Percentiles rank a stretch among this genome's conserved stretches.
Conservation (phyloP, 1,140 invertebrate species). For the Phortica variegata region DNA sequence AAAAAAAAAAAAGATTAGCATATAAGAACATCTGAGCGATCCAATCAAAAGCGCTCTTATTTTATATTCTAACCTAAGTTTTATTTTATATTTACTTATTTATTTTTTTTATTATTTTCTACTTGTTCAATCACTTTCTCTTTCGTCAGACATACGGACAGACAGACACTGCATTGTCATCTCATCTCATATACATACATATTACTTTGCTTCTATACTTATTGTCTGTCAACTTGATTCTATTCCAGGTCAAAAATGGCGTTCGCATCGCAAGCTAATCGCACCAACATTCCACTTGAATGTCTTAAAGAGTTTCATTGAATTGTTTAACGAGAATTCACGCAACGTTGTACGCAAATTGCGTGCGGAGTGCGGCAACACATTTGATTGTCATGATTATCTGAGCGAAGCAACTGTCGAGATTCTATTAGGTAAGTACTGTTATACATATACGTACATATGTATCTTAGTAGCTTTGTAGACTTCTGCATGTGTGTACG, state of each 20-base stretch:
- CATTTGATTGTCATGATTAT: conserved; percentile 78
- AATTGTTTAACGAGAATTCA: conserved; percentile 78
- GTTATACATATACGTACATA: conserved; percentile 16
- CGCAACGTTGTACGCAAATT: conserved; percentile 67
- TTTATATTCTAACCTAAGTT: no score
- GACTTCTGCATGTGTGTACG: conserved; percentile 3
- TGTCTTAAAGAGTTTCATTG: conserved; percentile 78
- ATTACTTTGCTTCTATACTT: no score
- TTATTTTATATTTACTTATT: no score
- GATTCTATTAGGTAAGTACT: conserved; percentile 70
- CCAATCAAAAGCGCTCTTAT: no score
- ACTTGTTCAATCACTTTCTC: no score
- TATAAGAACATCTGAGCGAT: no score
- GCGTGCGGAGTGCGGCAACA: conserved; percentile 66
- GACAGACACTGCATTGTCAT: no score
- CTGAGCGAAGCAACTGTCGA: conserved; percentile 83
- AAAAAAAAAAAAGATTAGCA: no score
- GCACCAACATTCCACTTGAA: conserved; percentile 83
- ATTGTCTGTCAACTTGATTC: no score
- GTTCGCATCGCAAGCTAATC: conserved; percentile 76
- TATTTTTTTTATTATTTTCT: no score
- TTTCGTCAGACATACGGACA: no score
- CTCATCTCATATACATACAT: no score
- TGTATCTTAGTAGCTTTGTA: conserved; percentile 9
- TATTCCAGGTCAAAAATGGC: conserved; percentile 80